Conservation (phyloP, 2,797 vertebrate genomes). For the Esox lucius region DNA sequence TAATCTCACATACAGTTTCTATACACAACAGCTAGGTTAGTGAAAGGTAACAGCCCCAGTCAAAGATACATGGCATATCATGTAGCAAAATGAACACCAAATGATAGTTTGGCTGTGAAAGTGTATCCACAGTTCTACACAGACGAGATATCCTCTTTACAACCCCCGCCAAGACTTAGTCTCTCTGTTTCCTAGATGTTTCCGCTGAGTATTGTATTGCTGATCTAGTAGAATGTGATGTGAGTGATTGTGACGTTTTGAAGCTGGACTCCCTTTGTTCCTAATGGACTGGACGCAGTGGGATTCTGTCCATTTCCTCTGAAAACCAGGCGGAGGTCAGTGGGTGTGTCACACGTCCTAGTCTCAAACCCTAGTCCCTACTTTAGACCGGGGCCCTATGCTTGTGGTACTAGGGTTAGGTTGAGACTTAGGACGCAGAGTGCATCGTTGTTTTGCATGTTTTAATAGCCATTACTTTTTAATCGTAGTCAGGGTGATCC, state of each 20-base stretch:
- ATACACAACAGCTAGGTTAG: background rate
- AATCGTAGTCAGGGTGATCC: conserved; percentile 11
- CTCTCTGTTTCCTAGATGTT: too few species aligned
- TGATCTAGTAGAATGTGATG: conserved; percentile 20
- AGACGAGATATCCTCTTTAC: too few species aligned
- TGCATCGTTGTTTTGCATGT: conserved; percentile 40
- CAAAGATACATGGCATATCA: background rate
- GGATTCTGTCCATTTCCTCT: background rate
- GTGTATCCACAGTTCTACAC: too few species aligned
- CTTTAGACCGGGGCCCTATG: background rate
- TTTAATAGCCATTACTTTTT: conserved; percentile 61
- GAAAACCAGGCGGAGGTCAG: too few species aligned
- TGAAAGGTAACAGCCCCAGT: background rate
- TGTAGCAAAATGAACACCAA: too few species aligned
- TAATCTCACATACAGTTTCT: background rate
- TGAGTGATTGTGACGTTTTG: conserved; percentile 15
- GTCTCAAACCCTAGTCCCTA: background rate
- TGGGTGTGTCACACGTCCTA: too few species aligned
- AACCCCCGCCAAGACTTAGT: too few species aligned
- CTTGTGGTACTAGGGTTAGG: background rate
- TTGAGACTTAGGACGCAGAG: background rate
- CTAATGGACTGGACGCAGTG: conserved; percentile 26
- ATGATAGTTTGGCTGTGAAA: too few species aligned
- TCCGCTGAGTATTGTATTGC: conserved; percentile 10
- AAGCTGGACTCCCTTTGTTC: conserved; percentile 13